Percentiles rank a stretch among this genome's conserved stretches.
Conservation (phyloP, 2,113 vertebrate genomes). For the Campylorhamphus procurvoides region DNA sequence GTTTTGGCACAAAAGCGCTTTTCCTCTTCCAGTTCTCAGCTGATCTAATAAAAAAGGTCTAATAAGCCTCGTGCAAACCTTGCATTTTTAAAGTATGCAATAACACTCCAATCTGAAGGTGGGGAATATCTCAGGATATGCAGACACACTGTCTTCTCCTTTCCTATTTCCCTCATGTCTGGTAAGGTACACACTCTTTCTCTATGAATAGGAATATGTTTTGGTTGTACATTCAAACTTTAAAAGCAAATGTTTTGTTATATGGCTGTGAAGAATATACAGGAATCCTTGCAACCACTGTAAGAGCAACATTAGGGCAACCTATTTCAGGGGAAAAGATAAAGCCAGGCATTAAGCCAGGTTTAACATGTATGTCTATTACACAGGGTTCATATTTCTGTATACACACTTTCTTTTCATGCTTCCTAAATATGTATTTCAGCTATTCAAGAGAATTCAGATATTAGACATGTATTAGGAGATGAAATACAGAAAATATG, state of each 20-base stretch:
- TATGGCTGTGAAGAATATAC: neutral
- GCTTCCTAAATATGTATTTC: neutral
- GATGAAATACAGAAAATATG: constrained; percentile 3
- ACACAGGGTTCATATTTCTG: neutral
- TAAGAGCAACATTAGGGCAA: neutral
- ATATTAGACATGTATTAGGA: neutral
- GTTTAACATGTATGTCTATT: neutral
- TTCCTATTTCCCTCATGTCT: neutral
- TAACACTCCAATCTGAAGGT: neutral
- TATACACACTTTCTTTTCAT: neutral
- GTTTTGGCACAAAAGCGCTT: neutral
- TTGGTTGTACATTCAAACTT: neutral
- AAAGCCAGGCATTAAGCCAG: neutral
- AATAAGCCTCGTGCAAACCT: neutral
- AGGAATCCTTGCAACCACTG: neutral
- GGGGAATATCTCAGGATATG: neutral
- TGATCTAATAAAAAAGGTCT: neutral
- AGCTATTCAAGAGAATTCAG: neutral
- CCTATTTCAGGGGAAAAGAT: neutral
- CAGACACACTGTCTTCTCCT: neutral
- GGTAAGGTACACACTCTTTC: neutral
- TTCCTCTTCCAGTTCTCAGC: neutral
- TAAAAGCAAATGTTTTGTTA: neutral
- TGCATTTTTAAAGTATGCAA: neutral
- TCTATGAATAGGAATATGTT: neutral